These are phyloP conservation scores for Euclidia mi DNA, from an alignment of 2,888 invertebrate genomes.

Conservation along the genomic window DNA sequence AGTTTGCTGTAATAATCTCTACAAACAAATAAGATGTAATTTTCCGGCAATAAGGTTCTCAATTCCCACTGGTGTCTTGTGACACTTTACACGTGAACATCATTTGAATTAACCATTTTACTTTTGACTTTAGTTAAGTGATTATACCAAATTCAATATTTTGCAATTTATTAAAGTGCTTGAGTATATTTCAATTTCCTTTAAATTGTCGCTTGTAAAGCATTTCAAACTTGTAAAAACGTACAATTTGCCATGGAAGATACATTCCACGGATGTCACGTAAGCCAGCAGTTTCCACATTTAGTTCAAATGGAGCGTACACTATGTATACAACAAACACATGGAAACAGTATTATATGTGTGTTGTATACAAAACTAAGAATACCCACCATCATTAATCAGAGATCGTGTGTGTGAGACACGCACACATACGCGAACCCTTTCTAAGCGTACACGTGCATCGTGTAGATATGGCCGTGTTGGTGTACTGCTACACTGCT, in stretches of 20 bases:
- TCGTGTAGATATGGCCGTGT: constrained; percentile 28
- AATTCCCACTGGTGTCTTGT: too few species aligned
- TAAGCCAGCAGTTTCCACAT: constrained; percentile 73
- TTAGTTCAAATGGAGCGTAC: constrained; percentile 66
- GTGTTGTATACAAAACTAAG: constrained; percentile 55
- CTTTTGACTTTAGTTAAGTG: too few species aligned
- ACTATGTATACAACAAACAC: constrained; percentile 54
- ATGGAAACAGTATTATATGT: constrained; percentile 36
- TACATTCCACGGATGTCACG: constrained; percentile 69
- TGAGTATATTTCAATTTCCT: too few species aligned
- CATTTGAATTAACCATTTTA: too few species aligned
- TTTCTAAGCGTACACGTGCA: constrained; percentile 60
- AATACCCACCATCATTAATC: constrained; percentile 68
- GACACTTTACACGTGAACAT: too few species aligned
- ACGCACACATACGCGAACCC: constrained; percentile 64
- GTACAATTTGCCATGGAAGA: constrained; percentile 41
- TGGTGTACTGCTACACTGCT: constrained; percentile 32
- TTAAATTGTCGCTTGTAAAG: background rate
- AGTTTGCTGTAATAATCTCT: too few species aligned
- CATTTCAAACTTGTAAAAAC: constrained; percentile 23
- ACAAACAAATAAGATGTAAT: too few species aligned
- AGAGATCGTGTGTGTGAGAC: constrained; percentile 55
- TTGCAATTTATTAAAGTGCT: too few species aligned
- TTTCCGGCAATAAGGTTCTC: too few species aligned
- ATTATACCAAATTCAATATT: too few species aligned